Percentiles rank a stretch among this genome's conserved stretches.
phyloP scores from a whole-genome alignment of 1,140 invertebrate species.

The Pachypeltis micranthus region DNA sequence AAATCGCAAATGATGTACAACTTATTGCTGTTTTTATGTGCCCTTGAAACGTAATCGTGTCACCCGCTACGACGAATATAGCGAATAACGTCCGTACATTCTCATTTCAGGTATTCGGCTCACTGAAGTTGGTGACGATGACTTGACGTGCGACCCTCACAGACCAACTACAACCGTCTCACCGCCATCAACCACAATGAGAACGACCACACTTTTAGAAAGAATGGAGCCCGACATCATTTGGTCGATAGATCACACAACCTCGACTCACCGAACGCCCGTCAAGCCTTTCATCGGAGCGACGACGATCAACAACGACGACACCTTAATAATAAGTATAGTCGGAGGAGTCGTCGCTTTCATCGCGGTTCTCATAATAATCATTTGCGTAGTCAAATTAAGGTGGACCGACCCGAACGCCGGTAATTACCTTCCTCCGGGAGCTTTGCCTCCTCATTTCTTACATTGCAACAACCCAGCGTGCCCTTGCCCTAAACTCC shows the following conservation, averaged over 20 bases:
- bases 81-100: no score
- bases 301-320: slow-evolving; percentile 61
- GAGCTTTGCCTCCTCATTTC: slow-evolving; percentile 40
- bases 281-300: slow-evolving; percentile 34
- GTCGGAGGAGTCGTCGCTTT: slow-evolving; percentile 83
- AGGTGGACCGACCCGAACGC: slow-evolving; percentile 48
- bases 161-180: slow-evolving; percentile 39
- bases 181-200: slow-evolving; percentile 32
- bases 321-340: slow-evolving; percentile 82
- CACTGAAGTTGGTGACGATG: slow-evolving; percentile 61
- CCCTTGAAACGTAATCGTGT: no score
- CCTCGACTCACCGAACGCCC: slow-evolving; percentile 39
- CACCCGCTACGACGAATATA: no score
- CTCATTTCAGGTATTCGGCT: slow-evolving; percentile 46
- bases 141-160: slow-evolving; percentile 55
- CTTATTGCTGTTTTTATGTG: no score
- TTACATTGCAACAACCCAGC: slow-evolving; percentile 28
- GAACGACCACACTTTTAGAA: slow-evolving; percentile 35
- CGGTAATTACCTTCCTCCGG: slow-evolving; percentile 30
- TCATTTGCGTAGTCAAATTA: slow-evolving; percentile 70
- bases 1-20: no score
- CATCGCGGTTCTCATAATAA: slow-evolving; percentile 73
- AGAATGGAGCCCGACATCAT: slow-evolving; percentile 63
- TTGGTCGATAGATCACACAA: slow-evolving; percentile 64
- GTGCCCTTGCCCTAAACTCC: slow-evolving; percentile 27